Evolutionary conservation across 1,140 invertebrate genomes (phyloP).

Genomic region (Lepidurus arcticus): DNA sequence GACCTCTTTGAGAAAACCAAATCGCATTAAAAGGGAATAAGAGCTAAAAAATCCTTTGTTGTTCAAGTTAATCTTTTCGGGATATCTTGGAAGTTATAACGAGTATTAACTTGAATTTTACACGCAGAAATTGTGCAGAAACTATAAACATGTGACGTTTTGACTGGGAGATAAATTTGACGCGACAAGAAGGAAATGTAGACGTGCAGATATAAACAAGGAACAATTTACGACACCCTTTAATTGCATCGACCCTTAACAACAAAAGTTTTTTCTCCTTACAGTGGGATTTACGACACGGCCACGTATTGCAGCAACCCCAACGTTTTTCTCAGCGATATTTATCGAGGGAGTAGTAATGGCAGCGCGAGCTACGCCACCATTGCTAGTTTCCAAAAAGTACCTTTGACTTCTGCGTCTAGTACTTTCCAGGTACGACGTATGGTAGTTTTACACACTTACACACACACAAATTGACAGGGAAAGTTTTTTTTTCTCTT

Average conservation of each 20-base stretch:
- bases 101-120: too few relatives aligned
- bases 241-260: conserved; percentile 11
- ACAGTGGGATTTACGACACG: conserved; percentile 22
- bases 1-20: background rate
- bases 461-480: background rate
- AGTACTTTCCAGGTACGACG: conserved; percentile 3
- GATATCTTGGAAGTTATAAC: too few relatives aligned
- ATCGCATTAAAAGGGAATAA: background rate
- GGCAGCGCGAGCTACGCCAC: conserved; percentile 25
- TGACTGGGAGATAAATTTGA: too few relatives aligned
- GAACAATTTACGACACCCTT: conserved; percentile 4
- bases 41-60: background rate
- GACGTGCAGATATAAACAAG: background rate
- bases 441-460: background rate
- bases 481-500: background rate
- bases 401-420: background rate
- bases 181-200: background rate
- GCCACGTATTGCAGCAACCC: conserved; percentile 26
- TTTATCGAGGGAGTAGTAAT: conserved; percentile 16
- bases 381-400: conserved; percentile 26
- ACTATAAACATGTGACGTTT: too few relatives aligned
- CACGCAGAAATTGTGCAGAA: too few relatives aligned
- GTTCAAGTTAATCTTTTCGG: too few relatives aligned
- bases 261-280: background rate
- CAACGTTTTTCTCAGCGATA: conserved; percentile 5